Evolutionary conservation across 1,140 invertebrate genomes (phyloP).

Genomic region (Drosophila neocordata): DNA sequence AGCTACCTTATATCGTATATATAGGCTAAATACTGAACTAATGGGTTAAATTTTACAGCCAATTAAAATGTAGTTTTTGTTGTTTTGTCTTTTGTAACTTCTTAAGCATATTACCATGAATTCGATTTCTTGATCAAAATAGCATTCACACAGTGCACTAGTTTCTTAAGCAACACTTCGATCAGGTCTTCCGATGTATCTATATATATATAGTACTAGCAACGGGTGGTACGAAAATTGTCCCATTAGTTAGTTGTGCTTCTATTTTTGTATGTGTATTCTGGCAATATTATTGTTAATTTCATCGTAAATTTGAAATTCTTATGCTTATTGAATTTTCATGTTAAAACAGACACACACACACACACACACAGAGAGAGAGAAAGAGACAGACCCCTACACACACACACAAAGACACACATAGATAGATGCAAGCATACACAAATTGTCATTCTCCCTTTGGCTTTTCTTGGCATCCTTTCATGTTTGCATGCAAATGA

Average conservation of each 20-base stretch:
- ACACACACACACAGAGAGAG: background rate
- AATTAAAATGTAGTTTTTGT: no score
- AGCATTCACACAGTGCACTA: no score
- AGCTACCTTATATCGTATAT: no score
- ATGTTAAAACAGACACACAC: conserved; percentile 46
- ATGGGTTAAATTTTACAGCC: no score
- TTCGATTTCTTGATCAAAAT: no score
- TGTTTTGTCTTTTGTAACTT: no score
- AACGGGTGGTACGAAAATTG: conserved; percentile 34
- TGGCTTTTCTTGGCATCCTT: conserved; percentile 3
- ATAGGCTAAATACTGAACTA: no score
- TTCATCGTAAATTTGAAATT: conserved; percentile 80
- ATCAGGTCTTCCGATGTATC: no score
- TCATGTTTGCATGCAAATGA: conserved; percentile 43
- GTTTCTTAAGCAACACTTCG: no score
- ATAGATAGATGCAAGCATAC: background rate
- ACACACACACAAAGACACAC: background rate
- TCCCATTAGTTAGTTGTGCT: conserved; percentile 37
- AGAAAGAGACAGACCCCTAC: background rate
- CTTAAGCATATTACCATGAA: no score
- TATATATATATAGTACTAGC: background rate
- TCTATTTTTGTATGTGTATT: conserved; percentile 39
- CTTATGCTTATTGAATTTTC: conserved; percentile 82
- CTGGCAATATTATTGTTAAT: conserved; percentile 79
- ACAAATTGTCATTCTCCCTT: conserved; percentile 34